phyloP scores from a whole-genome alignment of 2,888 invertebrate genomes.

The Ceriagrion tenellum region DNA sequence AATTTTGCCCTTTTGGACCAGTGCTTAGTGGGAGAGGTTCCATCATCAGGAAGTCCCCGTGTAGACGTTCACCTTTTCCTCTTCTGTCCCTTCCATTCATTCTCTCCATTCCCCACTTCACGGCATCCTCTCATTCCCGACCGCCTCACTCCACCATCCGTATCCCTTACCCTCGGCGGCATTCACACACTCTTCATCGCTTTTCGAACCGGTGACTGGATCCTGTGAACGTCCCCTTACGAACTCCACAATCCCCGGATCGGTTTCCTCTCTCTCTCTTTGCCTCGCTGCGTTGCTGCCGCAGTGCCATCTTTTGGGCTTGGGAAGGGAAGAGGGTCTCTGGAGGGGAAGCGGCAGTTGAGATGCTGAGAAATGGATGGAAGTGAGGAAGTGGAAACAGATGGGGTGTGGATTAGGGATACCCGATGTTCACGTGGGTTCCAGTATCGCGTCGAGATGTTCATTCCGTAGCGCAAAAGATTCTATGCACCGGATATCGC shows the following conservation, averaged over 20 bases:
- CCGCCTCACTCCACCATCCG: no score
- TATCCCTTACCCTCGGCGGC: no score
- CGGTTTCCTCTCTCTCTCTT: neutral
- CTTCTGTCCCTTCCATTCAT: neutral
- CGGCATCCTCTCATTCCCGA: neutral
- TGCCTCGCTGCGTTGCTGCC: neutral
- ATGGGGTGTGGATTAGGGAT: neutral
- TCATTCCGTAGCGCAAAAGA: no score
- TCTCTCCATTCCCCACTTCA: neutral
- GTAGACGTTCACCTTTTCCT: neutral
- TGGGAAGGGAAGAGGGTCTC: neutral
- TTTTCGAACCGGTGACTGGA: slow-evolving; percentile 19
- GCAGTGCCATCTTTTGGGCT: neutral
- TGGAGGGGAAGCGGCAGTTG: neutral
- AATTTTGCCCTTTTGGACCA: no score
- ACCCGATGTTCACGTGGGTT: no score
- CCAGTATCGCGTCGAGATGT: no score
- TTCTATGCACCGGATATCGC: no score
- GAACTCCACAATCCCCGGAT: neutral
- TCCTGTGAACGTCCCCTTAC: neutral
- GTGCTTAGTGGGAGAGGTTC: neutral
- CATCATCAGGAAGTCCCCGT: neutral
- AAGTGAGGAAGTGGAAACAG: neutral
- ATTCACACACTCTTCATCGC: neutral
- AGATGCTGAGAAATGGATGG: slow-evolving; percentile 1